Conservation (phyloP, 1,140 invertebrate species). For the Chironomus striatipennis region DNA sequence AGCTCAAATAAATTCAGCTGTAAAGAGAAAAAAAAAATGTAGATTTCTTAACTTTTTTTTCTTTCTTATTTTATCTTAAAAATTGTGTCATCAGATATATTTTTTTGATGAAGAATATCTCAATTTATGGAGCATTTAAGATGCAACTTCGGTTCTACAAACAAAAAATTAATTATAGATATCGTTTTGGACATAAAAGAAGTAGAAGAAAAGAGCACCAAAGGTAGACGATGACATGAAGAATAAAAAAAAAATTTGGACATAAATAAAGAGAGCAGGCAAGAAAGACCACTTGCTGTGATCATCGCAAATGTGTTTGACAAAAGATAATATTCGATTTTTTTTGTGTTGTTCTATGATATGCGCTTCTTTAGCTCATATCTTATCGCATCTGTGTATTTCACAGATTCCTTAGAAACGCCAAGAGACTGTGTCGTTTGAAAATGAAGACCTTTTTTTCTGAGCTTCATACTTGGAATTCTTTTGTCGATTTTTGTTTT, state of each 20-base stretch:
- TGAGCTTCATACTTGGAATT: no score
- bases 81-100: not conserved
- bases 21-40: no score
- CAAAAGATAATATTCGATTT: not conserved
- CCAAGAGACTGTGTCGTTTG: no score
- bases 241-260: not conserved
- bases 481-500: no score
- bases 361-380: no score
- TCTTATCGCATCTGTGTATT: no score
- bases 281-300: constrained; percentile 22
- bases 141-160: constrained; percentile 16
- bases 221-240: constrained; percentile 3
- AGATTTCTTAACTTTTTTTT: not conserved
- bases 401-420: no score
- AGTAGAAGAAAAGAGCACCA: no score
- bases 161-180: constrained; percentile 20
- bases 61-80: not conserved
- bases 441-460: no score
- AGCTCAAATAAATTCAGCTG: constrained; percentile 1
- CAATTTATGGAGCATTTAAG: constrained; percentile 1
- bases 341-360: no score
- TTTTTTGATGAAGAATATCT: not conserved
- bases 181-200: not conserved
- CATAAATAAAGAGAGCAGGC: no score
- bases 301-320: not conserved